Evolutionary conservation across 2,888 invertebrate species (phyloP).

Genomic region (Ennomos quercinarius): DNA sequence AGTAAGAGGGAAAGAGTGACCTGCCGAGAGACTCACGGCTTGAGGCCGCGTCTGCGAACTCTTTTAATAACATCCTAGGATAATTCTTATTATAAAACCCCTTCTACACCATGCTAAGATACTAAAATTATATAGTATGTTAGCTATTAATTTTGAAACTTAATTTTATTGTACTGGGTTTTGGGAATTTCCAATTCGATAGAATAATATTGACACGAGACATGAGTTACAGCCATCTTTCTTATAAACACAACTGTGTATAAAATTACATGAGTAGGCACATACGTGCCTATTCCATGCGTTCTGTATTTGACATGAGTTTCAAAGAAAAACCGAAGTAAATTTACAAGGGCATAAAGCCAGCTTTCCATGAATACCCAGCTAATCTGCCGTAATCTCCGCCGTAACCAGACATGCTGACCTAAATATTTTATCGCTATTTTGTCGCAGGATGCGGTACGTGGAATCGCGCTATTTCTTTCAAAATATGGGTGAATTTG

Average conservation of each 20-base stretch:
- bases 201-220: too few species aligned
- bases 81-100: too few species aligned
- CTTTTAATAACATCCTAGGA: too few species aligned
- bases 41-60: too few species aligned
- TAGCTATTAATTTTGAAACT: too few species aligned
- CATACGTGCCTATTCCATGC: not conserved
- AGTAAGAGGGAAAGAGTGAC: conserved; percentile 47
- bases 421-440: conserved; percentile 34
- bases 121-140: too few species aligned
- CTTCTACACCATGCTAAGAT: too few species aligned
- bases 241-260: too few species aligned
- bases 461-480: conserved; percentile 33
- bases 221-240: too few species aligned
- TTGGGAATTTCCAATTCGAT: too few species aligned
- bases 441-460: conserved; percentile 41
- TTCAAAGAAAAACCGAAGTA: not conserved
- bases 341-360: conserved; percentile 8
- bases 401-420: conserved; percentile 20
- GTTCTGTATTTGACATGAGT: not conserved
- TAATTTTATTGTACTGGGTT: too few species aligned
- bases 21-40: conserved; percentile 43
- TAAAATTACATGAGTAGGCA: too few species aligned
- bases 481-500: conserved; percentile 38
- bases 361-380: conserved; percentile 6
- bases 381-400: conserved; percentile 15